Percentiles rank a stretch among this genome's conserved stretches.
These are phyloP conservation scores for Melipona beecheii DNA, from an alignment of 2,888 invertebrate species.

Conservation along the genomic window DNA sequence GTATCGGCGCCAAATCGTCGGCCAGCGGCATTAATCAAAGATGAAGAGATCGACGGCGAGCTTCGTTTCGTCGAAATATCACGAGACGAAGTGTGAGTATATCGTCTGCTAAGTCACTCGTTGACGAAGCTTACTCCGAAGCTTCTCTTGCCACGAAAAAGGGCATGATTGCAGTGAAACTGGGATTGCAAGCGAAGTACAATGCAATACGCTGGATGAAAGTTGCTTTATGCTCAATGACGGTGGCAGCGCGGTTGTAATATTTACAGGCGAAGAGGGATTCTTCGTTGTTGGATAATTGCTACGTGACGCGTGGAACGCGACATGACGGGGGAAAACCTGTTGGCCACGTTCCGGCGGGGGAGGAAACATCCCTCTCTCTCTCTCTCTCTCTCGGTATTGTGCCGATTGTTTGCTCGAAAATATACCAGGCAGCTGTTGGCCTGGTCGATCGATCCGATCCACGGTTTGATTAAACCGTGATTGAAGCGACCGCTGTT, in stretches of 20 bases:
- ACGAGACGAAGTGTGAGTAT: too few species aligned
- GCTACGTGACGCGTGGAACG: neutral
- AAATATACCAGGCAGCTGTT: neutral
- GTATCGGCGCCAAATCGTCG: conserved; percentile 50
- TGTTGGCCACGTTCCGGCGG: neutral
- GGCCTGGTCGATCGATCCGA: neutral
- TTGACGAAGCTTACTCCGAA: too few species aligned
- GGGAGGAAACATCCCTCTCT: neutral
- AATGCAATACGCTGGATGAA: too few species aligned
- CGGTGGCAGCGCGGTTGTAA: too few species aligned
- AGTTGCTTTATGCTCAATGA: too few species aligned
- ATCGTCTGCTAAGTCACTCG: too few species aligned
- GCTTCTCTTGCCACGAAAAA: too few species aligned
- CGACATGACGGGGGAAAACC: neutral
- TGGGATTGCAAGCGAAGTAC: too few species aligned
- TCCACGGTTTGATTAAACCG: conserved; percentile 1
- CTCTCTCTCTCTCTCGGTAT: neutral
- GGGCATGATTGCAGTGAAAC: too few species aligned
- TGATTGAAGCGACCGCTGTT: neutral
- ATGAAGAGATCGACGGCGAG: neutral
- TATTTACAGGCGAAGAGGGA: neutral
- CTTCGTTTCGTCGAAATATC: conserved; percentile 13
- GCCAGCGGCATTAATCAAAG: conserved; percentile 33
- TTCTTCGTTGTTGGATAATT: neutral
- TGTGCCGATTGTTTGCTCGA: neutral